phyloP scores from a whole-genome alignment of 2,797 vertebrate genomes.

The Hydrolagus colliei region DNA sequence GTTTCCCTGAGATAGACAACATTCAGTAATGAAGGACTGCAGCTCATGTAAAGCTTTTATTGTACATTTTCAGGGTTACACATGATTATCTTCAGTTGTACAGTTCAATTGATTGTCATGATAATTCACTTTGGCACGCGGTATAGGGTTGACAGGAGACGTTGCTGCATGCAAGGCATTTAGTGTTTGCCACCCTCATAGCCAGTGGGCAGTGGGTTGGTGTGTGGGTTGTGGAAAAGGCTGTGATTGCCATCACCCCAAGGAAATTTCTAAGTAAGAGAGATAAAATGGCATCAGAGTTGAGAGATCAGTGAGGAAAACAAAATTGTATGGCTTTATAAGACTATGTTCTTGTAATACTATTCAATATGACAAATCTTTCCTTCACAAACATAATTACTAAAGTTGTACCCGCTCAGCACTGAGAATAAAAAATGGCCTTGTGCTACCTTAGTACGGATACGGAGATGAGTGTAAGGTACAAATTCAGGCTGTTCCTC shows the following conservation, averaged over 20 bases:
- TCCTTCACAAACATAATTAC: too few relatives aligned
- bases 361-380: too few relatives aligned
- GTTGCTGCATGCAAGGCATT: background rate
- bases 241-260: constrained; percentile 82
- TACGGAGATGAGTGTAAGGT: constrained; percentile 65
- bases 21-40: background rate
- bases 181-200: constrained; percentile 48
- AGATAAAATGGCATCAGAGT: background rate
- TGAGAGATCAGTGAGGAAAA: background rate
- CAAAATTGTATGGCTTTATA: background rate
- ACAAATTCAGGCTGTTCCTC: constrained; percentile 52
- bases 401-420: too few relatives aligned
- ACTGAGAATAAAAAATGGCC: too few relatives aligned
- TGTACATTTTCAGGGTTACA: background rate
- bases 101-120: background rate
- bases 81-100: background rate
- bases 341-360: too few relatives aligned
- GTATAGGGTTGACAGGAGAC: background rate
- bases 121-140: background rate
- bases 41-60: background rate
- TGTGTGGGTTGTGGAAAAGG: constrained; percentile 73
- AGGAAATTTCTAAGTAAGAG: constrained; percentile 60
- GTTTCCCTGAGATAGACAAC: background rate
- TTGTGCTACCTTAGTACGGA: constrained; percentile 70
- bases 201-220: constrained; percentile 70